Percentiles rank a stretch among this genome's conserved stretches.
Conservation (phyloP, 2,113 vertebrate species). For the Tachysurus fulvidraco region DNA sequence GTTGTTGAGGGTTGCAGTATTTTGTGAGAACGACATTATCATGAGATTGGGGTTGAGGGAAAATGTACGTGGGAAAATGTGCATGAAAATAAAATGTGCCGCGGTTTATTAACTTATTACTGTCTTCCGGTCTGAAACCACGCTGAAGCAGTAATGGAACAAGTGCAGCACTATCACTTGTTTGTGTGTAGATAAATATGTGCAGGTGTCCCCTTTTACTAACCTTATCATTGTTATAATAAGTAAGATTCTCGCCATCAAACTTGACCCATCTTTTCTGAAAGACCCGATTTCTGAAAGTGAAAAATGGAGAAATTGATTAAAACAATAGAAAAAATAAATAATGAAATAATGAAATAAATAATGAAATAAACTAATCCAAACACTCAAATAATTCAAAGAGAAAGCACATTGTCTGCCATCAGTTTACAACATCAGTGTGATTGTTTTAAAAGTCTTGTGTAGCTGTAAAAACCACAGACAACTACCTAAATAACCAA, state of each 20-base stretch:
- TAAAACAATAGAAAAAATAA: not conserved
- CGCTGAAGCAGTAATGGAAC: not conserved
- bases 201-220: constrained; percentile 27
- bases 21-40: not conserved
- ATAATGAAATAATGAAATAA: too few species aligned
- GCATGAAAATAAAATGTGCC: not conserved
- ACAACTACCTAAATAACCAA: not conserved
- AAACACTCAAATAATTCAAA: not conserved
- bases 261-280: constrained; percentile 94
- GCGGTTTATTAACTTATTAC: not conserved
- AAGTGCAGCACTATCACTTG: not conserved
- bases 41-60: not conserved
- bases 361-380: not conserved
- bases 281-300: constrained; percentile 84
- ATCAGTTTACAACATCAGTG: not conserved
- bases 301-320: constrained; percentile 4
- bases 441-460: not conserved
- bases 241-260: constrained; percentile 85
- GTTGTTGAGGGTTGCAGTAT: not conserved
- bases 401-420: not conserved
- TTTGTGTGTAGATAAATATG: not conserved
- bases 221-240: constrained; percentile 95
- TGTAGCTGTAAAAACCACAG: not conserved
- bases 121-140: not conserved
- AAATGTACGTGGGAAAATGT: not conserved